Evolutionary conservation across 2,888 invertebrate genomes (phyloP).

Genomic region (Mythimna loreyi): DNA sequence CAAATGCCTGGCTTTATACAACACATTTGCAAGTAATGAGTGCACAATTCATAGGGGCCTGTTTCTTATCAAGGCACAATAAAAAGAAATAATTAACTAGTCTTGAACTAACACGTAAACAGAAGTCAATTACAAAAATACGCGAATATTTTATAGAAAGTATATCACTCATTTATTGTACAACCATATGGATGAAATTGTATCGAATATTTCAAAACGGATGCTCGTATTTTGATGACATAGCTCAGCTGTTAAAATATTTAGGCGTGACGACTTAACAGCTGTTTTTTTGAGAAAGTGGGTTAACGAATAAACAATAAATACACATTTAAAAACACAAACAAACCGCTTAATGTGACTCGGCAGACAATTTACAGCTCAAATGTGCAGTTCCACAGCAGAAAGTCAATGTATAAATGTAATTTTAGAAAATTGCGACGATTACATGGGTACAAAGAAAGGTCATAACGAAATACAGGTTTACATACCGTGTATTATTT

Average conservation of each 20-base stretch:
- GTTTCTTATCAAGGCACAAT: not conserved
- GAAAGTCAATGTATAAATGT: conserved; percentile 55
- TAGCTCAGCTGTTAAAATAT: conserved; percentile 78
- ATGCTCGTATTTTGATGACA: conserved; percentile 39
- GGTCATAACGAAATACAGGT: conserved; percentile 74
- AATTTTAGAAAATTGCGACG: conserved; percentile 72
- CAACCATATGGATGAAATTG: not conserved
- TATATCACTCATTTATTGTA: not conserved
- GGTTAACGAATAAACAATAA: conserved; percentile 67
- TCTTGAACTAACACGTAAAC: not conserved
- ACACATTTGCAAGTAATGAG: not conserved
- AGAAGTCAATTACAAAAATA: not conserved
- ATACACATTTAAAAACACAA: conserved; percentile 29
- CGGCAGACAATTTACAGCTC: conserved; percentile 15
- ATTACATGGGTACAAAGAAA: conserved; percentile 80
- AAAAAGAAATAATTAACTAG: not conserved
- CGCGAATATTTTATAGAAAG: not conserved
- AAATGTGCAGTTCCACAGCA: conserved; percentile 25
- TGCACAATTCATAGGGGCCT: not conserved
- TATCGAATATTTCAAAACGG: not conserved
- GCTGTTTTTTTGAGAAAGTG: conserved; percentile 85
- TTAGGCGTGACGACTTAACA: conserved; percentile 83
- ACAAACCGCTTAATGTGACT: conserved; percentile 45
- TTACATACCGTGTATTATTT: conserved; percentile 72
- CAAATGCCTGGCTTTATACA: too few species aligned